Evolutionary conservation across 2,113 vertebrate genomes (phyloP), one percentile per base, ranked within the genome.

Genomic region (Labeo catla): DNA sequence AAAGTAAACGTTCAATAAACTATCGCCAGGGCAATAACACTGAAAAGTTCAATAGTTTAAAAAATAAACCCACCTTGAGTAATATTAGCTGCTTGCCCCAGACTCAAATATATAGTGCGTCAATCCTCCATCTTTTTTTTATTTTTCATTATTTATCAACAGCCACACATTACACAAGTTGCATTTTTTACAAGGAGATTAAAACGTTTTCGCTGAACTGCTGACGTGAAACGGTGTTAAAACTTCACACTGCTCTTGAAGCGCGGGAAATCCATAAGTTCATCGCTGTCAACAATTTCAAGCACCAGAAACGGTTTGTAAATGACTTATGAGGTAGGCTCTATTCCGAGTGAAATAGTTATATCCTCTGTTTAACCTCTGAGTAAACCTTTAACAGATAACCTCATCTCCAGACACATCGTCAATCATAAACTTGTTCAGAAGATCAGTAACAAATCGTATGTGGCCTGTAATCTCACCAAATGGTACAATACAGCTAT

Each of bases 401-500:
- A 54, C 36, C 1, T 47, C n/a, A 61, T 59, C 54, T 43, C 54
- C 47, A 52, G 54, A 39, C 4, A 43, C 36, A 11, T 43, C 7
- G 19, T 79, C 23, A 39, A 49, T 36, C 23, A 39, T 73, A 73
- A 68, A n/a, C 43, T 7, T 47, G 5, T 45, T 72, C 43, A 47
- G 72, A n/a, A 74, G 72, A 74, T 74, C 19, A 74, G 19, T 47
- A 47, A 74, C 70, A 74, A 7, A 47, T 21, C 23, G 5, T 34
- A 57, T 19, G 65, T 70, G 5, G 39, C 39, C 39, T 39, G 8
- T 70, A 70, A 10, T 70, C 8, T 43, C 66, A 70, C 66, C 39
- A 43, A 70, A 70, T 70, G 66, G 36, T 43, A 8, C 19, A 74
- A 73, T 21, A 73, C 12, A 74, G 72, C 43, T 74, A 47, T 74